Evolutionary conservation across 2,797 vertebrate species (phyloP), one percentile per base, ranked within the genome.

Genomic region (Bryconaethiops microstoma): DNA sequence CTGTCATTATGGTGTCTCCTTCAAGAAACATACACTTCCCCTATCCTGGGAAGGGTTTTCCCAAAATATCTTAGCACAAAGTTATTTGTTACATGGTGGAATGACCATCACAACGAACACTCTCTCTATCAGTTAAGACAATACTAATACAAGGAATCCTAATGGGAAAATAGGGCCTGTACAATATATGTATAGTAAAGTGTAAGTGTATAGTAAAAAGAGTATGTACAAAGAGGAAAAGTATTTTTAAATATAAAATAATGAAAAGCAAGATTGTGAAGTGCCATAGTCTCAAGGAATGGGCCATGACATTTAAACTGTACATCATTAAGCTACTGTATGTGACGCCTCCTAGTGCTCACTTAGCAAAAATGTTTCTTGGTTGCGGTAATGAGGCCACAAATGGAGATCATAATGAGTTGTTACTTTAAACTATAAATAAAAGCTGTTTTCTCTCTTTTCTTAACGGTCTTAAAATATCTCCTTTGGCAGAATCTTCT

Each of bases 271-370:
- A 25, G 48, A 13, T 10, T 39, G 6, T 55, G 19, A n/a, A 39
- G 16, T 35, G 16, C 52, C 17, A 25, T 13, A 14, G 52, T 10
- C 29, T 73, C 52, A 12, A 40, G 5, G 5, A 5, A 29, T 55
- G 39, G 40, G 40, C 25, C 17, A 21, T 57, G 52, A 39, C 29
- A 23, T 8, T 14, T 14, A 39, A 19, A 50, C 21, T 12, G 42
- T 35, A 25, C 40, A 69, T 50, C 50, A 77, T 50, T 68, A 60
- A n/a, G 29, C 63, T 42, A 65, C 52, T 78, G 40, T 78, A 39
- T 69, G 13, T 63, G 63, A 68, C 6, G 35, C 68, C 76, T 69
- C 67, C 64, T 82, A 76, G 63, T 82, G 81, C 69, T 23, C 70
- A 39, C 59, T 64, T 5, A 70, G 21, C 35, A 63, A 21, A 76